phyloP scores from a whole-genome alignment of 1,140 invertebrate genomes.

The Muscidifurax raptorellus region DNA sequence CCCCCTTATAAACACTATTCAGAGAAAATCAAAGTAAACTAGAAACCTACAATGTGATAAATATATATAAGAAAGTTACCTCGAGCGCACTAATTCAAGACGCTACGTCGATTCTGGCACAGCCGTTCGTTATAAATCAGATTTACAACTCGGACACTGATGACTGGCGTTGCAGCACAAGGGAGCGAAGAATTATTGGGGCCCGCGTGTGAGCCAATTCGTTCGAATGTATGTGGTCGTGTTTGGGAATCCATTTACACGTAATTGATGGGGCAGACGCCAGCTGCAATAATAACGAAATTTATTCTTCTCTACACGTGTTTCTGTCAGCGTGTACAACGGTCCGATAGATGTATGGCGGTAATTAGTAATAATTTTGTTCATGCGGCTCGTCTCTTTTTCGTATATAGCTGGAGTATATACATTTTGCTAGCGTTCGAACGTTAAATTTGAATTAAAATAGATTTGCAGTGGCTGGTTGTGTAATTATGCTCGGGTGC shows the following conservation, averaged over 20 bases:
- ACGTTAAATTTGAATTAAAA: too few relatives aligned
- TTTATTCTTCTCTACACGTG: background rate
- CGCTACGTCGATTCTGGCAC: background rate
- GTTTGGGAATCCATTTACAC: background rate
- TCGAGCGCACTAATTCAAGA: background rate
- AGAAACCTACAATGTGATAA: background rate
- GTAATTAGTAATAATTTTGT: background rate
- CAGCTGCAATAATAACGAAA: background rate
- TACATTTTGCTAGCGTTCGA: too few relatives aligned
- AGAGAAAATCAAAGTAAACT: too few relatives aligned
- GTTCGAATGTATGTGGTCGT: background rate
- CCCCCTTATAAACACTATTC: background rate
- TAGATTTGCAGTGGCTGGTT: too few relatives aligned
- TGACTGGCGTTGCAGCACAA: background rate
- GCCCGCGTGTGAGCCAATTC: background rate
- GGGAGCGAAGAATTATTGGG: conserved; percentile 16
- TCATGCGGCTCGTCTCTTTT: background rate
- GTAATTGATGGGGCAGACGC: conserved; percentile 7
- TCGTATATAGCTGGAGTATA: too few relatives aligned
- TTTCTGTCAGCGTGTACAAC: background rate
- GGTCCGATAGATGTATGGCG: background rate
- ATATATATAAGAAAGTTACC: background rate
- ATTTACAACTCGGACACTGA: background rate
- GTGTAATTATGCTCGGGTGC: too few relatives aligned
- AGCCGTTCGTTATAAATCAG: background rate